Evolutionary conservation across 2,113 vertebrate species (phyloP), one percentile per base, ranked within the genome.

Genomic region (Acanthisitta chloris): DNA sequence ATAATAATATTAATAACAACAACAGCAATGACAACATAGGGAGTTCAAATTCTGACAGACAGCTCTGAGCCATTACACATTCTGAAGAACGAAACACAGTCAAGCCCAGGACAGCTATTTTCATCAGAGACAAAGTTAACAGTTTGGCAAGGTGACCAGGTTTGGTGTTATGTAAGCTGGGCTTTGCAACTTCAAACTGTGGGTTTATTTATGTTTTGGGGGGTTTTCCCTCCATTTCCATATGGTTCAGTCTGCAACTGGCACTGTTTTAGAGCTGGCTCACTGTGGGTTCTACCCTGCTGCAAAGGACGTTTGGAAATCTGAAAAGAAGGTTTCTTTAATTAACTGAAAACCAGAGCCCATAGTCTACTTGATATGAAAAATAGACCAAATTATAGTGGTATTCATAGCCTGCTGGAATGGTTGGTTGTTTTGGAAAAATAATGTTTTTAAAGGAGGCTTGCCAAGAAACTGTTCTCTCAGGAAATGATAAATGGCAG

Each of bases 401-500:
- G 96, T 97, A 93, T 97, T 97, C 94, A 91, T 92, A 95, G 92
- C 86, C 94, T 96, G 95, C 94, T 97, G 96, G 97, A 97, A 97
- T 92, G 73, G 86, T 88, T 57, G 93, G 87, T 92, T 97, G 95
- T 97, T 97, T 96, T 93, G 96, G 96, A 90, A 92, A 93, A 86
- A 94, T 76, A 17, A 15, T 96, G 95, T 97, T 97, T 97, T 96
- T 72, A 94, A 62, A 96, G 97, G 97, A 95, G 78, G 14, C 46
- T 84, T 97, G 97, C 97, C 97, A 98, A 98, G 97, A 96, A 97
- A 62, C 88, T 95, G 92, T 95, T 97, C 94, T 97, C 92, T 97
- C 78, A 90, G 97, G 97, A 97, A 97, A 97, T 97, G 97, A 98
- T 97, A 97, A 97, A 98, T 97, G 93, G 95, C 90, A 96, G 87